Evolutionary conservation across 2,888 invertebrate species (phyloP).

Genomic region (Leptopilina drosophilae): DNA sequence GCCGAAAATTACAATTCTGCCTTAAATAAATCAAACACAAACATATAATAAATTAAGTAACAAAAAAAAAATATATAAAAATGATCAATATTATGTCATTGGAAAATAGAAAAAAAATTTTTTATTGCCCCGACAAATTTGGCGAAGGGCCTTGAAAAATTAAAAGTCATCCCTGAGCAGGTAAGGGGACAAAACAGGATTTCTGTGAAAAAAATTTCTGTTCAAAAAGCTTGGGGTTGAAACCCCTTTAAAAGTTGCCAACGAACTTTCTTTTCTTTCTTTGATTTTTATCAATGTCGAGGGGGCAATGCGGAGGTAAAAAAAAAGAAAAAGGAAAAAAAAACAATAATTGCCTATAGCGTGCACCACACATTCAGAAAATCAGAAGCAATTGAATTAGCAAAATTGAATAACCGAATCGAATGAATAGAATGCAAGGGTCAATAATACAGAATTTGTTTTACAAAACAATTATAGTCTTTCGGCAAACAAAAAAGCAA

Average conservation of each 20-base stretch:
- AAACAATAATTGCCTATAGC: slow-evolving; percentile 11
- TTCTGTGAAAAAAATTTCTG: background rate
- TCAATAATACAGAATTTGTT: slow-evolving; percentile 2
- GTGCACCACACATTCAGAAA: background rate
- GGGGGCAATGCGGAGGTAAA: slow-evolving; percentile 6
- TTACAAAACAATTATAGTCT: background rate
- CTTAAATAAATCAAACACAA: too few relatives aligned
- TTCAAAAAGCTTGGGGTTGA: background rate
- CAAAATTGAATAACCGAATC: background rate
- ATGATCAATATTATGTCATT: background rate
- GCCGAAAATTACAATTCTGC: too few relatives aligned
- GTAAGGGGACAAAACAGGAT: slow-evolving; percentile 14
- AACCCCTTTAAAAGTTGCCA: slow-evolving; percentile 23
- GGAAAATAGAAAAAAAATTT: background rate
- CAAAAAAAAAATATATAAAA: background rate
- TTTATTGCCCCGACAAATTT: background rate
- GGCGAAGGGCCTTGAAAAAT: background rate
- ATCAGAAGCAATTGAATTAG: slow-evolving; percentile 8
- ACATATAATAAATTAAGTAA: too few relatives aligned
- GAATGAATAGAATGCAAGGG: background rate
- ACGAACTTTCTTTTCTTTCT: slow-evolving; percentile 28
- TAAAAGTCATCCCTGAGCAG: slow-evolving; percentile 14
- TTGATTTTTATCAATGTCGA: slow-evolving; percentile 23
- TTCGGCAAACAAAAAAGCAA: too few relatives aligned
- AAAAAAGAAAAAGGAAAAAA: background rate